These are phyloP conservation scores for Rhopilema esculentum DNA, from an alignment of 30 jellyfish, hydroid and myxozoan species.

Conservation along the genomic window DNA sequence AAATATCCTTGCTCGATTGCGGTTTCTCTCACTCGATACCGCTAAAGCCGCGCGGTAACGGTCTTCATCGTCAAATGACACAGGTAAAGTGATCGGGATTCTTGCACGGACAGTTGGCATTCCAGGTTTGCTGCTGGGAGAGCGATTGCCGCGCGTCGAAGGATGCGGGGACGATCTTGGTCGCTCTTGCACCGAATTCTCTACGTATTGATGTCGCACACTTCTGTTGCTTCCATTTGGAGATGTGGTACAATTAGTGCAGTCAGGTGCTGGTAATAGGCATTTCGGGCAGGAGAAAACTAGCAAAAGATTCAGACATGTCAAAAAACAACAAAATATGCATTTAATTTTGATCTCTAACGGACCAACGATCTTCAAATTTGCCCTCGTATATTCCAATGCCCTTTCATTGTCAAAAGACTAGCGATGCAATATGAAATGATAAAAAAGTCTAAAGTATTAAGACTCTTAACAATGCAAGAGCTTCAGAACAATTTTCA, in stretches of 20 bases:
- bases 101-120: constrained; percentile 55
- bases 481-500: too few relatives aligned
- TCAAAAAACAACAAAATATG: not conserved
- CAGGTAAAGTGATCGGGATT: constrained; percentile 41
- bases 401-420: too few relatives aligned
- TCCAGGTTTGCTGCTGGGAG: constrained; percentile 3
- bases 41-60: constrained; percentile 60
- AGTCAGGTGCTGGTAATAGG: constrained; percentile 69
- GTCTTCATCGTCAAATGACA: constrained; percentile 42
- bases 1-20: constrained; percentile 49
- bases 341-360: too few relatives aligned
- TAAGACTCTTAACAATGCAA: too few relatives aligned
- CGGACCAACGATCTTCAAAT: too few relatives aligned
- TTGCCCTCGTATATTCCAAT: too few relatives aligned
- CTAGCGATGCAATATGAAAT: too few relatives aligned
- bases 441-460: too few relatives aligned
- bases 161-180: constrained; percentile 16
- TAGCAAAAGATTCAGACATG: not conserved
- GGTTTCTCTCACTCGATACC: constrained; percentile 42
- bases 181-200: not conserved
- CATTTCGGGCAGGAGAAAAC: constrained; percentile 63
- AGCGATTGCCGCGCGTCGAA: not conserved
- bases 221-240: constrained; percentile 53
- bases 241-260: constrained; percentile 74
- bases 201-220: constrained; percentile 47